A percentile compares a stretch with the other conserved stretches of the same genome.
Conservation (phyloP, 2,888 invertebrate species). For the Ectemnius lituratus region DNA sequence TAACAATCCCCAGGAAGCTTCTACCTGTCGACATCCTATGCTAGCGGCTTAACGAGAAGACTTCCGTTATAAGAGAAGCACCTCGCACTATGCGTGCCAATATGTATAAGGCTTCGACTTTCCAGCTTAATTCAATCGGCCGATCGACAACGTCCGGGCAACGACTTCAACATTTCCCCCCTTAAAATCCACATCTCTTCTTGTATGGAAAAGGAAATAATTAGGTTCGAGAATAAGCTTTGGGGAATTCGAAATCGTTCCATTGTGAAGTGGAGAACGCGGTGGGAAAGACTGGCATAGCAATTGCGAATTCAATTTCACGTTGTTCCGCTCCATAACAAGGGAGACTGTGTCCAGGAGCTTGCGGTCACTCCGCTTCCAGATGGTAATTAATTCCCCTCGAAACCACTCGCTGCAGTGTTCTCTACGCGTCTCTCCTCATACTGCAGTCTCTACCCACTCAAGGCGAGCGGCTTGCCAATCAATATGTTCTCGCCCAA, state of each 20-base stretch:
- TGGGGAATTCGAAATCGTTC: too few species aligned
- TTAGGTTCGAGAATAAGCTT: too few species aligned
- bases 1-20: too few species aligned
- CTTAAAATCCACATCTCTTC: background rate
- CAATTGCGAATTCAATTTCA: constrained; percentile 32
- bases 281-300: too few species aligned
- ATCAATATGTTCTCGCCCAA: too few species aligned
- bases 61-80: constrained; percentile 17
- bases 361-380: constrained; percentile 33
- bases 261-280: too few species aligned
- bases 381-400: constrained; percentile 41
- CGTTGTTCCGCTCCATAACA: constrained; percentile 21
- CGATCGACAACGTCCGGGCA: background rate
- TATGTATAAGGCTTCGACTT: constrained; percentile 14
- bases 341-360: constrained; percentile 21
- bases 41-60: constrained; percentile 20
- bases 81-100: constrained; percentile 1
- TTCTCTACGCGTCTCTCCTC: background rate
- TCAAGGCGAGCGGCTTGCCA: too few species aligned
- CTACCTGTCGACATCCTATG: background rate
- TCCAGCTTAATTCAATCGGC: background rate
- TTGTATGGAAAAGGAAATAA: too few species aligned
- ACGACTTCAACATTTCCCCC: constrained; percentile 1
- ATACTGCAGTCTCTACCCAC: too few species aligned
- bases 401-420: constrained; percentile 10